phyloP scores from a whole-genome alignment of 2,888 invertebrate species.

The Luperina testacea region DNA sequence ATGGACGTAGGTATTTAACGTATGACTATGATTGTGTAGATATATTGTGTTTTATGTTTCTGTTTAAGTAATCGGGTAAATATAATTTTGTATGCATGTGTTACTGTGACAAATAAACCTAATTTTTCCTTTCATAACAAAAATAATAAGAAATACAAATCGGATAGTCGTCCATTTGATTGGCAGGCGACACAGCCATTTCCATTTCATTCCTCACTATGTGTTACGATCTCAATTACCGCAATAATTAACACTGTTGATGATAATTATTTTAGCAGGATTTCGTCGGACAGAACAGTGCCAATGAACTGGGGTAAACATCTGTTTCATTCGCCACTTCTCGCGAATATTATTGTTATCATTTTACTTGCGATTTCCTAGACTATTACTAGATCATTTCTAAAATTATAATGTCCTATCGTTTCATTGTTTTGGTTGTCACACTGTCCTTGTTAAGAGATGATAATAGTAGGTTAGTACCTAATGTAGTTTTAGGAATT shows the following conservation, averaged over 20 bases:
- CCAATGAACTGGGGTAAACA: conserved; percentile 62
- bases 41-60: no score
- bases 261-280: conserved; percentile 70
- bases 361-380: conserved; percentile 40
- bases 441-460: neutral
- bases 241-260: conserved; percentile 48
- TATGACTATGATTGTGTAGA: no score
- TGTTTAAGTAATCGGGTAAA: no score
- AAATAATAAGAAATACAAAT: neutral
- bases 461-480: neutral
- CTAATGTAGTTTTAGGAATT: no score
- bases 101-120: no score
- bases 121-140: neutral
- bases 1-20: no score
- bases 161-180: neutral
- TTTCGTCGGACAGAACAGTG: conserved; percentile 60
- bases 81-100: no score
- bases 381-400: conserved; percentile 48
- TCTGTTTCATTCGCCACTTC: conserved; percentile 54
- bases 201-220: conserved; percentile 6
- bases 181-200: conserved; percentile 13
- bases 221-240: conserved; percentile 37
- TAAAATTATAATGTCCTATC: conserved; percentile 46
- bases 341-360: conserved; percentile 38
- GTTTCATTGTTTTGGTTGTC: conserved; percentile 26